Percentiles rank a stretch among this genome's conserved stretches.
phyloP scores from a whole-genome alignment of 2,888 invertebrate species.

The Drosophila phalerata region DNA sequence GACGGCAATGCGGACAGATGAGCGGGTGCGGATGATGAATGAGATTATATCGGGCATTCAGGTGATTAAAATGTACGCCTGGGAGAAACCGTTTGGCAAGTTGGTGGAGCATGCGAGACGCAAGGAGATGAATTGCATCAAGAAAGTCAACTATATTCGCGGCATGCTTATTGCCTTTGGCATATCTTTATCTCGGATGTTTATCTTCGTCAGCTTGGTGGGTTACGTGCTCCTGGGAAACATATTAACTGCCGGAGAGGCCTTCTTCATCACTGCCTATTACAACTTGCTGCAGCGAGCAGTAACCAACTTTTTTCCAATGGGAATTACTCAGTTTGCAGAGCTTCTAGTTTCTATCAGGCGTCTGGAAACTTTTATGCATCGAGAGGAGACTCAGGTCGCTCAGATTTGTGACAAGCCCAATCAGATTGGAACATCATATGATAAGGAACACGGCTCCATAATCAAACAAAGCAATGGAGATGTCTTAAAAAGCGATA shows the following conservation, averaged over 20 bases:
- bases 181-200: conserved; percentile 94
- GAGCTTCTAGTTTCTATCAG: conserved; percentile 88
- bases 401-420: conserved; percentile 71
- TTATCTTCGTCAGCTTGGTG: conserved; percentile 93
- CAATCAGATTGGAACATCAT: conserved; percentile 14
- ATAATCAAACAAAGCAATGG: conserved; percentile 17
- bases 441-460: conserved; percentile 49
- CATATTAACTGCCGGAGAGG: conserved; percentile 91
- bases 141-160: conserved; percentile 90
- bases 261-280: conserved; percentile 94
- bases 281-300: conserved; percentile 94
- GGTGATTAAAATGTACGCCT: conserved; percentile 98
- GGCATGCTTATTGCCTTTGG: conserved; percentile 92
- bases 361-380: conserved; percentile 87
- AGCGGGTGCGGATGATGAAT: conserved; percentile 95
- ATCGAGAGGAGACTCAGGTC: conserved; percentile 86
- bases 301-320: conserved; percentile 95
- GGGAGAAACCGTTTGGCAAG: conserved; percentile 94
- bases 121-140: conserved; percentile 88
- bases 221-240: conserved; percentile 90
- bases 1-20: conserved; percentile 94
- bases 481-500: conserved; percentile 5
- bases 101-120: conserved; percentile 89
- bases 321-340: conserved; percentile 88
- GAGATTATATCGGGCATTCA: conserved; percentile 95